Evolutionary conservation across 2,888 invertebrate species (phyloP), one percentile per base, ranked within the genome.

Genomic region (Drosophila cyrtoloma): DNA sequence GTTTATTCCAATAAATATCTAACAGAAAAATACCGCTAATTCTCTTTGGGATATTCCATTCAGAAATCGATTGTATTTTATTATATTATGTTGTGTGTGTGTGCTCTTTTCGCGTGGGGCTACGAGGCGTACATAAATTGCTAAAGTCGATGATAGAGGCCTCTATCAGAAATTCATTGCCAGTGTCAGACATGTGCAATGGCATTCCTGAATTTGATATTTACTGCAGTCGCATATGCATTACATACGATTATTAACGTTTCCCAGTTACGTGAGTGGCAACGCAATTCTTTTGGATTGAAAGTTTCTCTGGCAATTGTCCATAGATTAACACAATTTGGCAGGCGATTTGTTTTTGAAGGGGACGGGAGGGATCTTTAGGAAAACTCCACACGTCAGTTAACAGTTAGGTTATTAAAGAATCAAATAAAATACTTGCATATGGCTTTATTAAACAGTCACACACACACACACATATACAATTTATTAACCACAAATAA

Each of bases 201-300:
- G 81, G 61, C 70, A 81, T 78, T 71, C 60, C 56, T 64, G 57
- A 32, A 69, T 71, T 37, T 62, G 65, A 65, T 84, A 77, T 87
- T 82, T 78, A 86, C 81, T 81, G 71, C 75, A 65, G 55, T 76
- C n/a, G 28, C 28, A 37, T 37, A 52, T 70, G 72, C 75, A 78
- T 55, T 78, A 83, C 62, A 74, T 75, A 75, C 70, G 70, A 79
- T 84, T 81, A 81, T 81, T 76, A 89, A 79, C 86, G 81, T 89
- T 89, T 79, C 63, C 65, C 70, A 71, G 37, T 50, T 79, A 86
- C 85, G 85, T 86, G 85, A 71, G 42, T 50, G 53, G 86, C 74
- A 84, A 71, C 33, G 51, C 65, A 80, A 79, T 50, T 33, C 42
- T 14, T 37, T 57, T n/a, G 28, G 10, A 39, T 57, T 51, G 51